Conservation (phyloP, 2,797 vertebrate genomes). For the Halcyon leucocephala region DNA sequence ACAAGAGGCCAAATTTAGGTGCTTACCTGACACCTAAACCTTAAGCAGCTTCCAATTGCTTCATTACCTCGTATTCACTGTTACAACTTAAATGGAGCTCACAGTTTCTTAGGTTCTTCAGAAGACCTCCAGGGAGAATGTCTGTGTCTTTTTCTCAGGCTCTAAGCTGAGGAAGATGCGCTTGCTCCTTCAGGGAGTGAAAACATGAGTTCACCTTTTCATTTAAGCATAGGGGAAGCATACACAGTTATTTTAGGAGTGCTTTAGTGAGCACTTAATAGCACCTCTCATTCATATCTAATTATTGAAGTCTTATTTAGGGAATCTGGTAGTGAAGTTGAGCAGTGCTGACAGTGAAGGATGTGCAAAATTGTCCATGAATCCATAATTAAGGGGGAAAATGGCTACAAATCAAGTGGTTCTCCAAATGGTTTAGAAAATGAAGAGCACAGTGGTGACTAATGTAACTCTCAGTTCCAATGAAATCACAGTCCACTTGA, state of each 20-base stretch:
- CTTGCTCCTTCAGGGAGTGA: neutral
- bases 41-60: neutral
- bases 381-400: neutral
- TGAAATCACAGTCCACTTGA: conserved; percentile 2
- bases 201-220: neutral
- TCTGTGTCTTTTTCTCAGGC: neutral
- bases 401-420: neutral
- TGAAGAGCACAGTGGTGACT: neutral
- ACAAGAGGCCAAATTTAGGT: neutral
- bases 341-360: neutral
- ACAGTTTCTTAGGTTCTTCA: neutral
- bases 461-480: neutral
- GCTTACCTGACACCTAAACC: neutral
- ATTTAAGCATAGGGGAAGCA: neutral
- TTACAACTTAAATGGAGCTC: neutral
- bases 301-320: neutral
- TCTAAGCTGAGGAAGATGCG: neutral
- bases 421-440: conserved; percentile 6
- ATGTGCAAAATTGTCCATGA: neutral
- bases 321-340: neutral
- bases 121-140: neutral
- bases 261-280: neutral
- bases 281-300: neutral
- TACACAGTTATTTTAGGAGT: neutral
- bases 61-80: neutral